Percentiles rank a stretch among this genome's conserved stretches.
Evolutionary conservation across 2,888 invertebrate species (phyloP).

Genomic region (Campoplex nolae): DNA sequence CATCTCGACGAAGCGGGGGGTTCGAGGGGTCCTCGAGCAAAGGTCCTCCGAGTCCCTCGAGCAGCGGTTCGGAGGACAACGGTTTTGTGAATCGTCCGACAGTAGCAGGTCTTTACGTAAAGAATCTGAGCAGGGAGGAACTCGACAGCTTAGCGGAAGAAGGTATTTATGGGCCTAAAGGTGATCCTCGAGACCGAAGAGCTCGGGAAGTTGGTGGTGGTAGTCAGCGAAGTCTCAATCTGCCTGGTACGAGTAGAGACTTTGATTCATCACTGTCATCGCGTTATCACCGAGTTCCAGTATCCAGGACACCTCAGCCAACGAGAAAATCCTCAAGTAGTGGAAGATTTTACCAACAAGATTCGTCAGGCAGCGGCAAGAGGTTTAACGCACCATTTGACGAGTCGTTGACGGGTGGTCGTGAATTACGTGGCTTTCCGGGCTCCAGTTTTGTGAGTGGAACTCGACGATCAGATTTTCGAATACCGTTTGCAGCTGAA

Average conservation of each 20-base stretch:
- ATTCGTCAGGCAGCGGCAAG: conserved; percentile 37
- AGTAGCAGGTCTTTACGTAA: conserved; percentile 79
- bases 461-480: conserved; percentile 57
- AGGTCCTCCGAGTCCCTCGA: conserved; percentile 81
- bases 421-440: conserved; percentile 51
- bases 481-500: conserved; percentile 60
- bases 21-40: conserved; percentile 77
- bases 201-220: conserved; percentile 69
- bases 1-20: conserved; percentile 82
- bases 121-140: conserved; percentile 78
- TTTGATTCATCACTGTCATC: conserved; percentile 44
- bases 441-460: conserved; percentile 16
- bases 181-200: conserved; percentile 71
- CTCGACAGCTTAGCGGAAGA: conserved; percentile 77
- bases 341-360: conserved; percentile 62
- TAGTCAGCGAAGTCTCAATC: conserved; percentile 77
- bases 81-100: conserved; percentile 80
- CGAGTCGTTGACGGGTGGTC: conserved; percentile 23
- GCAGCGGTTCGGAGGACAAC: conserved; percentile 82
- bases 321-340: conserved; percentile 68
- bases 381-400: conserved; percentile 39
- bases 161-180: conserved; percentile 76
- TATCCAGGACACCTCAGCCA: conserved; percentile 79
- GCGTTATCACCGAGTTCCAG: conserved; percentile 62
- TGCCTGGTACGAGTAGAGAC: conserved; percentile 71